phyloP scores from a whole-genome alignment of 2,888 invertebrate genomes.

The Pandemis heparana region DNA sequence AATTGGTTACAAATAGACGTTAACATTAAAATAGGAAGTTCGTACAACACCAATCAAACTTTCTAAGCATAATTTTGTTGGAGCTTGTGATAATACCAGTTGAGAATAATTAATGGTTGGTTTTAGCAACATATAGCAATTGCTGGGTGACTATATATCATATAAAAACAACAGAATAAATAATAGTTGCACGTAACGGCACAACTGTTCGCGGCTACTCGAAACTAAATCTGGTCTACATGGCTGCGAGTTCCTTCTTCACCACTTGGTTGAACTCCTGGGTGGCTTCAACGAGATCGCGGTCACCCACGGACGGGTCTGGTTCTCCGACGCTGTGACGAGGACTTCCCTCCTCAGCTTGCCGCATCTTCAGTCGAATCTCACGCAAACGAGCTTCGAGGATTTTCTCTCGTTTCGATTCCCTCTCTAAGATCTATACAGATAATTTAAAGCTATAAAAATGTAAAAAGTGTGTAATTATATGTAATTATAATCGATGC shows the following conservation, averaged over 20 bases:
- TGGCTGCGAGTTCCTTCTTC: slow-evolving; percentile 50
- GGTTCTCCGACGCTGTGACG: slow-evolving; percentile 53
- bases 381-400: slow-evolving; percentile 95
- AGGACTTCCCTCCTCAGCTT: slow-evolving; percentile 66
- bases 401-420: slow-evolving; percentile 95
- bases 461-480: no score
- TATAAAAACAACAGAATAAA: no score
- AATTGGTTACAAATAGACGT: background rate
- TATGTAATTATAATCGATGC: no score
- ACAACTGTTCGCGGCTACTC: background rate
- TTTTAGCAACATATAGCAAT: no score
- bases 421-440: slow-evolving; percentile 92
- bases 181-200: no score
- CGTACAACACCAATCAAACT: no score
- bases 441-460: background rate
- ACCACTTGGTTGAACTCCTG: slow-evolving; percentile 58
- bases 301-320: slow-evolving; percentile 61
- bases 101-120: background rate
- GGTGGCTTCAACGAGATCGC: slow-evolving; percentile 65
- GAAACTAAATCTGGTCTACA: background rate
- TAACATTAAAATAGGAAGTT: background rate
- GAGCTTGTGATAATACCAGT: background rate
- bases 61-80: no score
- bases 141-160: no score
- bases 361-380: slow-evolving; percentile 86